A percentile compares a stretch with the other conserved stretches of the same genome.
phyloP scores from a whole-genome alignment of 2,797 vertebrate genomes.

The Podarcis siculus region DNA sequence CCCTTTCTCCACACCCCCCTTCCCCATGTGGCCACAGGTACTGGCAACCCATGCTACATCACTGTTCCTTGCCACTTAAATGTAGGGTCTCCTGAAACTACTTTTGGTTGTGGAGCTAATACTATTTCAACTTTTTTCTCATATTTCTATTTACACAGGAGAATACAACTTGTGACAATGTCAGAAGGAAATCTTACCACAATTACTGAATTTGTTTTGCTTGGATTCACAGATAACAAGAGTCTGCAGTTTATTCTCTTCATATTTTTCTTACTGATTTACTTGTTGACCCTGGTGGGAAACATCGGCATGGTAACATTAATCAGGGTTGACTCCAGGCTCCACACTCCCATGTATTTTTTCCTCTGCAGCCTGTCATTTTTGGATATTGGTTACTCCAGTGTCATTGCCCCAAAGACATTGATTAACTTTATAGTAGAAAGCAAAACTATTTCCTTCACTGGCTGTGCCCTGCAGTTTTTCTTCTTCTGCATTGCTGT shows the following conservation, averaged over 20 bases:
- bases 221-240: background rate
- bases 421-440: background rate
- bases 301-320: background rate
- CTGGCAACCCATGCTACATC: no score
- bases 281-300: background rate
- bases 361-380: background rate
- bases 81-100: no score
- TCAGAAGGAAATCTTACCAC: no score
- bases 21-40: no score
- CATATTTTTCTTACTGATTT: background rate
- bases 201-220: no score
- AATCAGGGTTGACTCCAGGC: background rate
- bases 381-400: background rate
- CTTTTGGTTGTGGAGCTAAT: no score
- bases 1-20: no score
- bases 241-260: background rate
- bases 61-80: no score
- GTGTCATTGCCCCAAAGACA: background rate
- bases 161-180: no score
- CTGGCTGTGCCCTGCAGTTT: background rate
- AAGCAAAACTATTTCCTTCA: background rate
- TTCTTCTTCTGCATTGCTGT: background rate
- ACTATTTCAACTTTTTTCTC: no score
- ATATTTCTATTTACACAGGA: no score
- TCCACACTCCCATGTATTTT: background rate